Conservation (phyloP, 2,888 invertebrate genomes). For the Stegophylla sp. region DNA sequence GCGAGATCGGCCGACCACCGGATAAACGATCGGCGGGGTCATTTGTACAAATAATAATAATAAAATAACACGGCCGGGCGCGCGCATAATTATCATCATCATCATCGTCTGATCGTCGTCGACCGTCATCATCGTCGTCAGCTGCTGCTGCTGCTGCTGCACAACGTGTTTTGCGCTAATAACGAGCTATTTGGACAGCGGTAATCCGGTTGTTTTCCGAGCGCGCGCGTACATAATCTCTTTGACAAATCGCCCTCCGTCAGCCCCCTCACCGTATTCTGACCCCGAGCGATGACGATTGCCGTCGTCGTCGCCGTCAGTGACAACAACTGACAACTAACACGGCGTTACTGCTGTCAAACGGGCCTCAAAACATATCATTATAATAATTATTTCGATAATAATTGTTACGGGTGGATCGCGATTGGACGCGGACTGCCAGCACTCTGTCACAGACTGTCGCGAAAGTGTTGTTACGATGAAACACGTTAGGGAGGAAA, state of each 20-base stretch:
- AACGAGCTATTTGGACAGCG: no score
- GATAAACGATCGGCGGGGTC: not conserved
- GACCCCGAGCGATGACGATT: not conserved
- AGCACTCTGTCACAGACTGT: no score
- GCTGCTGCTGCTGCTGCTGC: not conserved
- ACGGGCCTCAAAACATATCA: not conserved
- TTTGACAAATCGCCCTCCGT: conserved; percentile 2
- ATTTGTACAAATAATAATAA: no score
- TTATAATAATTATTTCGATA: no score
- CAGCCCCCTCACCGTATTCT: not conserved
- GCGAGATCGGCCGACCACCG: not conserved
- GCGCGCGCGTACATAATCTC: not conserved
- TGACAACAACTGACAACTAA: not conserved
- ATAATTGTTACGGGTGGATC: no score
- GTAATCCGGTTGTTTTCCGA: conserved; percentile 2
- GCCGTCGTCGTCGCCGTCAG: not conserved
- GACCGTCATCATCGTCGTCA: not conserved
- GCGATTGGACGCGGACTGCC: no score
- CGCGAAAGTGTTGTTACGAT: no score
- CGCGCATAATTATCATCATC: no score
- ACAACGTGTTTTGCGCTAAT: no score
- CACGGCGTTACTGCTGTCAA: not conserved
- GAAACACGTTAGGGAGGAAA: no score
- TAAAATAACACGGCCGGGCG: no score
- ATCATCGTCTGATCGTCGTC: not conserved